These are phyloP conservation scores for Tangara arthus DNA, from an alignment of 2,797 vertebrate genomes.

Conservation along the genomic window DNA sequence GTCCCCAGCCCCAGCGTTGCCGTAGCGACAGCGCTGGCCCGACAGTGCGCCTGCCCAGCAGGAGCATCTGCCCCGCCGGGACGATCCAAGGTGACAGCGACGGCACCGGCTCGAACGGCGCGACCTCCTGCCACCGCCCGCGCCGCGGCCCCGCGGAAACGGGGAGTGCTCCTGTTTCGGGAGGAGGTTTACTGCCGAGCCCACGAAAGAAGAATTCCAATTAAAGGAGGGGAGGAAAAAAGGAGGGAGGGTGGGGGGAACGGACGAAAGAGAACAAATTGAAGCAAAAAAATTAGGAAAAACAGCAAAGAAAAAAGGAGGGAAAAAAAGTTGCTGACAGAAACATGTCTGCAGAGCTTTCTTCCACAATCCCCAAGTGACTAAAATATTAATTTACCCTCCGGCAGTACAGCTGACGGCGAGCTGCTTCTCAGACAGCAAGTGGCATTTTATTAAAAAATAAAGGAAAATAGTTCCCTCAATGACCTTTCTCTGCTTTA, in stretches of 20 bases:
- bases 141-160: constrained; percentile 20
- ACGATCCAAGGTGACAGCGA: constrained; percentile 88
- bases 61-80: constrained; percentile 82
- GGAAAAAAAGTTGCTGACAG: constrained; percentile 81
- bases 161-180: accelerated
- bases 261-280: background rate
- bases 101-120: constrained; percentile 69
- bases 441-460: constrained; percentile 89
- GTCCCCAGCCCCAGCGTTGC: constrained; percentile 82
- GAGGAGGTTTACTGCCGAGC: background rate
- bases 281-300: constrained; percentile 47
- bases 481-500: constrained; percentile 70
- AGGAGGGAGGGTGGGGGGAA: accelerated
- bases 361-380: constrained; percentile 84
- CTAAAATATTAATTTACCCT: constrained; percentile 97
- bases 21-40: constrained; percentile 79
- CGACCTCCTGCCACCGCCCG: constrained; percentile 71
- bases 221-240: constrained; percentile 36
- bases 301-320: constrained; percentile 43
- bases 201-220: accelerated
- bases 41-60: constrained; percentile 84
- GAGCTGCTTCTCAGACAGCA: constrained; percentile 81
- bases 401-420: constrained; percentile 82
- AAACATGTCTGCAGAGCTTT: constrained; percentile 75
- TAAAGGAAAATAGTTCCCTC: constrained; percentile 68